Base-by-base conservation (phyloP, 1,140 invertebrate genomes). In the Drosophila truncata region DNA sequence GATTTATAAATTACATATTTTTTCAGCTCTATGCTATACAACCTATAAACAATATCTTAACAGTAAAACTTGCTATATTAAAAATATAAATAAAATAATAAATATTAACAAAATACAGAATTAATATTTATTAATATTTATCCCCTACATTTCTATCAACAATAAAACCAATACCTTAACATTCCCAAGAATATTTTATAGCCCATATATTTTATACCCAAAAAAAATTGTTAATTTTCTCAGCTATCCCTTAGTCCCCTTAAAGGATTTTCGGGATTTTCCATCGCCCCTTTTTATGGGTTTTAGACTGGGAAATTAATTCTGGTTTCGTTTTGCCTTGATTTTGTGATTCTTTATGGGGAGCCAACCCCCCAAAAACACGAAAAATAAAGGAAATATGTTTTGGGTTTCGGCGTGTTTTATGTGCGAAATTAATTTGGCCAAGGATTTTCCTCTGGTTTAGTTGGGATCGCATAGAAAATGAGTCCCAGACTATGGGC, bases 221-320 rank as follows among this genome's bases (percentile, higher is more conserved):
- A 54, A 11, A 29, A 47, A 49, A 23, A 33, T 69, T 65, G 60
- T 50, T 41, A 66, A 66, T 69, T 66, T 66, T 27, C 31, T 25
- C 27, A 46, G 49, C 18, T 46, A 71, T 46, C 37, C 25, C 64
- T 47, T 39, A 31, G 63, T 33, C 35, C 9, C 49, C 41, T 69
- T 11, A 70, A 60, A 72, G 71, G 71, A 74, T 74, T 74, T 73
- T 52, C 29, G n/a, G 46, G 69, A 63, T 73, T 63, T 72, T 33
- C 39, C 31, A 46, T 35, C 20, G 27, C n/a, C 27, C 25, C 47
- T 23, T 52, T 57, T 82, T 72, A 63, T 50, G 72, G 60, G 20
- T 25, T 65, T 58, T 65, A 41, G 55, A 80, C 39, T 61, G 49
- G 50, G 39, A 84, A 84, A 78, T 82, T 76, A 86, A 82, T 85